Percentiles rank a stretch among this genome's conserved stretches.
Evolutionary conservation across 2,888 invertebrate species (phyloP).

Genomic region (Ernsta delagoae): DNA sequence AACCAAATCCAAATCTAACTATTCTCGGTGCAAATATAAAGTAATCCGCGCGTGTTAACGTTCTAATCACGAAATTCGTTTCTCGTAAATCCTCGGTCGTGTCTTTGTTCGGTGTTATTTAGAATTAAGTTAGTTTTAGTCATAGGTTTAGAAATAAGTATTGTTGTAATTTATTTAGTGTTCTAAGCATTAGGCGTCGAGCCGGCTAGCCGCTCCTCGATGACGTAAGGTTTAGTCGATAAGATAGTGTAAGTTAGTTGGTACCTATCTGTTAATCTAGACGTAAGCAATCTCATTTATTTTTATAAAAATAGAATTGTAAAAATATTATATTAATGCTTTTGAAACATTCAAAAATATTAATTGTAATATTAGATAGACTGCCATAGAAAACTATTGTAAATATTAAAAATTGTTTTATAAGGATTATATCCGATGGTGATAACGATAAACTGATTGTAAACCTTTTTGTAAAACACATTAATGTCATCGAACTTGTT

Average conservation of each 20-base stretch:
- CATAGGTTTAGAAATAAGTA: background rate
- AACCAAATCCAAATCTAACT: slow-evolving; percentile 7
- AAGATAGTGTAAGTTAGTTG: slow-evolving; percentile 12
- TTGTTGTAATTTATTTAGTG: slow-evolving; percentile 23
- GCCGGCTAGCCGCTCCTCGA: slow-evolving; percentile 22
- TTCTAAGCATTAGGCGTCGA: slow-evolving; percentile 11
- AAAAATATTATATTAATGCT: background rate
- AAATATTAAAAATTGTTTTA: too few species aligned
- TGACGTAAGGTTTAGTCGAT: slow-evolving; percentile 6
- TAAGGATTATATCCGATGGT: background rate
- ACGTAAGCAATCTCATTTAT: slow-evolving; percentile 19
- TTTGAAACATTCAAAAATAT: slow-evolving; percentile 16
- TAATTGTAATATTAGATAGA: background rate
- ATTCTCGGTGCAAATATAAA: slow-evolving; percentile 16
- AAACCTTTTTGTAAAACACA: background rate
- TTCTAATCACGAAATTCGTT: slow-evolving; percentile 13
- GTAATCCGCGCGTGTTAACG: slow-evolving; percentile 19
- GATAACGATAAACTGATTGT: background rate
- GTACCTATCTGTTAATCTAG: slow-evolving; percentile 1
- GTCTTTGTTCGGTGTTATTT: slow-evolving; percentile 37
- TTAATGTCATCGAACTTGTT: background rate
- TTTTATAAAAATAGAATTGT: too few species aligned
- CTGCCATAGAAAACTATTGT: too few species aligned
- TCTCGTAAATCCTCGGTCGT: slow-evolving; percentile 13
- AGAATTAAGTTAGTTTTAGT: slow-evolving; percentile 36